These are phyloP conservation scores for Cololabis saira DNA, from an alignment of 2,113 vertebrate genomes.

Conservation along the genomic window DNA sequence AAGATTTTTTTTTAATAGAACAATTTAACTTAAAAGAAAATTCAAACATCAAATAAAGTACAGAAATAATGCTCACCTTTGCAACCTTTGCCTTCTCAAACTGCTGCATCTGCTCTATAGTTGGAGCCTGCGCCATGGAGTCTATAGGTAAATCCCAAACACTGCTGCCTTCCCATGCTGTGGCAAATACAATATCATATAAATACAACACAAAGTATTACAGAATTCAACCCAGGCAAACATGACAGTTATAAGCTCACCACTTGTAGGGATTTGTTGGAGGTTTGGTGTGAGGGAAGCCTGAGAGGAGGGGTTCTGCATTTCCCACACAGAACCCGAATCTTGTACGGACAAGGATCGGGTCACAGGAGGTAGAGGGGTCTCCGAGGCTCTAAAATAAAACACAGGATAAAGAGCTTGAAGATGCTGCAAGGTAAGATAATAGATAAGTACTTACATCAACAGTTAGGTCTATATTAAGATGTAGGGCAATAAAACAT, in stretches of 20 bases:
- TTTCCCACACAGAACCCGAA: constrained; percentile 96
- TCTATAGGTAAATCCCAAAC: constrained; percentile 98
- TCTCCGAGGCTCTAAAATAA: constrained; percentile 89
- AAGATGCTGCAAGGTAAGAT: background rate
- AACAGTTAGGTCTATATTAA: background rate
- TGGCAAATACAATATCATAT: constrained; percentile 22
- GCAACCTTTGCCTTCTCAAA: constrained; percentile 95
- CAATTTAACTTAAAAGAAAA: too few species aligned
- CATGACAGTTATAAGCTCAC: constrained; percentile 57
- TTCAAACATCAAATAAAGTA: background rate
- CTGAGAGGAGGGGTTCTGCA: constrained; percentile 90
- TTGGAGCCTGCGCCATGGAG: constrained; percentile 87
- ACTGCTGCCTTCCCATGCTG: constrained; percentile 96
- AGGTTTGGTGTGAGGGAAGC: constrained; percentile 84
- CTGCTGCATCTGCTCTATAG: constrained; percentile 97
- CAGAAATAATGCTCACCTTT: constrained; percentile 68
- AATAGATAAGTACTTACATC: background rate
- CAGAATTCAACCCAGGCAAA: background rate
- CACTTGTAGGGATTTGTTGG: constrained; percentile 68
- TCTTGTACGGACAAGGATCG: constrained; percentile 93
- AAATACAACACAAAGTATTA: background rate
- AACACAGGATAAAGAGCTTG: background rate
- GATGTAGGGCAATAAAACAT: background rate
- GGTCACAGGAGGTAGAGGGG: constrained; percentile 91
- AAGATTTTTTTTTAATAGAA: too few species aligned